Base-by-base conservation (phyloP, 1,140 invertebrate species). In the Solenopsis invicta region DNA sequence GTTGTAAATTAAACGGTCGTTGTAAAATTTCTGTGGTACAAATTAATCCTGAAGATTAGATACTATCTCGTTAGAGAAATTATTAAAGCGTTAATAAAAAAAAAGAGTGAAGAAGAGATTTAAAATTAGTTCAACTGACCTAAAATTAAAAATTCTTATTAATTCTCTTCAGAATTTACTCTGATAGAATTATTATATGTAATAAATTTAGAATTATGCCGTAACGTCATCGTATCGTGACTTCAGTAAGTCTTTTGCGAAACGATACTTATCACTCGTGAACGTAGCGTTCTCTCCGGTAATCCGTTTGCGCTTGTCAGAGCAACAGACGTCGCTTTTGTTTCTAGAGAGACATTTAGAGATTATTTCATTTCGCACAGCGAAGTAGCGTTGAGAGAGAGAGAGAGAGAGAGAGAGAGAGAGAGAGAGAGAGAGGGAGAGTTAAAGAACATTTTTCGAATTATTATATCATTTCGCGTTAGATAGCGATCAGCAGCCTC, bases 301-400 rank as follows among this genome's bases (percentile, higher is more conserved):
- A 84, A 84, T 84, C 50, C 41, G 54, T 62, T 84, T 54, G 67
- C 41, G 69, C 54, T n/a, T 37, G 80, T 84, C 69, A 37, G 80
- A 21, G 24, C 41, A 74, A 50, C 52, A 74, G 69, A 84, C 80
- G 66, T 81, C 61, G 80, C 24, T 74, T 74, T 84, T 56, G 69
- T 50, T 84, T 56, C 29, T 50, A 29, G 21, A 34, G 69, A 74
- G 52, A 84, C 69, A 48, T 72, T 84, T 74, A 74, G 41, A 82
- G 54, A 82, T 82, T 82, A 82, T 74, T 82, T 82, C 54, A 61
- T 82, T 10, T 71, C 21, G 37, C 24, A 64, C 50, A 9, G 48
- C 62, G 21, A 54, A 69, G 21, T 50, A 54, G 37, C n/a, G 50
- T 56, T 13, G 78, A 59, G 78, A 18, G 2, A 12, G n/a, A n/a